Evolutionary conservation across 1,140 invertebrate genomes (phyloP).

Genomic region (Drosophila grimshawi): DNA sequence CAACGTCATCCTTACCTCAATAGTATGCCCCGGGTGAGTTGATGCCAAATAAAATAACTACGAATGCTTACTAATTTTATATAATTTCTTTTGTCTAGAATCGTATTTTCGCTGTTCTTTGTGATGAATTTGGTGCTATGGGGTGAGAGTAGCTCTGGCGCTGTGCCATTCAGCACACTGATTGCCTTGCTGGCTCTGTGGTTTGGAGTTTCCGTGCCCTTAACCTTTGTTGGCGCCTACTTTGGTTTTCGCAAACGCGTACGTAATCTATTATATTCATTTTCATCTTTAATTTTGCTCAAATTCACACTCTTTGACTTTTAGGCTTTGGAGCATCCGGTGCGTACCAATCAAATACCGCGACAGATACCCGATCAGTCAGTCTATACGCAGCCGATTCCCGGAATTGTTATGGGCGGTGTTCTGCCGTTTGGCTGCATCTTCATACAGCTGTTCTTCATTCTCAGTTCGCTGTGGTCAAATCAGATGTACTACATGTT

Average conservation of each 20-base stretch:
- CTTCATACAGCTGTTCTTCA: conserved; percentile 99
- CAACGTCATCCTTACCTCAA: conserved; percentile 97
- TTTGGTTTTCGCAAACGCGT: conserved; percentile 99
- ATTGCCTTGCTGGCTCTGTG: conserved; percentile 97
- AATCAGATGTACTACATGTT: conserved; percentile 99
- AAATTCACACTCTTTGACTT: conserved; percentile 5
- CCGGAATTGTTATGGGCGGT: conserved; percentile 98
- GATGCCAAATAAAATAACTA: not conserved
- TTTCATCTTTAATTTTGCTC: not conserved
- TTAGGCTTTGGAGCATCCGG: conserved; percentile 97
- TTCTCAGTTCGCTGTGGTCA: conserved; percentile 99
- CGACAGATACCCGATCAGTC: conserved; percentile 99
- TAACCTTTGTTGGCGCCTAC: conserved; percentile 99
- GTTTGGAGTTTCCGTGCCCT: conserved; percentile 98
- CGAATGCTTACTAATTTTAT: not conserved
- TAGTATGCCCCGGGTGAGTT: conserved; percentile 96
- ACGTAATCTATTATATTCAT: conserved; percentile 83
- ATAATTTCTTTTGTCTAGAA: conserved; percentile 86
- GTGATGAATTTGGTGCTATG: conserved; percentile 98
- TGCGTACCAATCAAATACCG: conserved; percentile 99
- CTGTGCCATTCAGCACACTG: conserved; percentile 99
- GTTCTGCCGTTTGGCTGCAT: conserved; percentile 99
- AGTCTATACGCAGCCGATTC: conserved; percentile 97
- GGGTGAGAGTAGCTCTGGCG: conserved; percentile 97
- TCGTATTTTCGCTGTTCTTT: conserved; percentile 98